Evolutionary conservation across 2,888 invertebrate genomes (phyloP).

Genomic region (Cyclophora albipunctata): DNA sequence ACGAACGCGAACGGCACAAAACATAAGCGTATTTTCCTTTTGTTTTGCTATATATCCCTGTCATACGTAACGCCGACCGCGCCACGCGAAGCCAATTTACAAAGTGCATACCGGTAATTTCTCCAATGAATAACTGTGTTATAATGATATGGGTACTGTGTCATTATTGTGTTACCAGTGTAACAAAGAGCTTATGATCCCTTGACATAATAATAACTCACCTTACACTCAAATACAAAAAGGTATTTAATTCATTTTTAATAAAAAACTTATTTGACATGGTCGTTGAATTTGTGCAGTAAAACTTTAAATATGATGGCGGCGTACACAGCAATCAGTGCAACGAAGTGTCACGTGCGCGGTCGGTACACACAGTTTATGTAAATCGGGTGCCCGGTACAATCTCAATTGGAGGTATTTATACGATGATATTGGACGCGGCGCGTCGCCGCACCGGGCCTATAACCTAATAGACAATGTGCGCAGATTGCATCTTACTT

Average conservation of each 20-base stretch:
- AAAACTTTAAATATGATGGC: constrained; percentile 11
- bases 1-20: constrained; percentile 18
- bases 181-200: too few species aligned
- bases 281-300: constrained; percentile 12
- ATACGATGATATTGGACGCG: constrained; percentile 38
- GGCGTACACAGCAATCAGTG: constrained; percentile 33
- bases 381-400: constrained; percentile 40
- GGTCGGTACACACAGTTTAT: constrained; percentile 42
- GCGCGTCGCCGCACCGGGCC: constrained; percentile 12
- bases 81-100: constrained; percentile 4
- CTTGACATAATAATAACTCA: too few species aligned
- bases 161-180: neutral
- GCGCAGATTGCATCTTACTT: constrained; percentile 34
- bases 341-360: constrained; percentile 34
- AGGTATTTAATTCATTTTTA: too few species aligned
- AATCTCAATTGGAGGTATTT: constrained; percentile 41
- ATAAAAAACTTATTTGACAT: constrained; percentile 13
- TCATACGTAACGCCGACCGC: constrained; percentile 4
- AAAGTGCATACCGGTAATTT: constrained; percentile 2
- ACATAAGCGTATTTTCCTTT: constrained; percentile 18
- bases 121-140: neutral
- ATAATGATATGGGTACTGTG: neutral
- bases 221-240: too few species aligned
- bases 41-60: constrained; percentile 7
- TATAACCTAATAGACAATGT: constrained; percentile 31